Conservation (phyloP, 2,888 invertebrate species). For the Odontomyia ornata region DNA sequence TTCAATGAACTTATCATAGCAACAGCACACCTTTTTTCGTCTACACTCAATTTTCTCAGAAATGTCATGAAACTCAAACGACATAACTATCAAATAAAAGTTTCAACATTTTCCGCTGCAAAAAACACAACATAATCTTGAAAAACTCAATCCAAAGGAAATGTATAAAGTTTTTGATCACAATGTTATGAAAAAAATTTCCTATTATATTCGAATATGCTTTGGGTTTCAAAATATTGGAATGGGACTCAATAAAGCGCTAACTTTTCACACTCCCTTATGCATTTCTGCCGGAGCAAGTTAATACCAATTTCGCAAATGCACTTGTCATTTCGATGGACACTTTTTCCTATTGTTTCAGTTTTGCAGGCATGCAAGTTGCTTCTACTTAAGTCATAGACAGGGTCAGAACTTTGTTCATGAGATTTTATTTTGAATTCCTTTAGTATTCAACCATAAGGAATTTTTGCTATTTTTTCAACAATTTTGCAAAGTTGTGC, state of each 20-base stretch:
- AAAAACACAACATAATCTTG: slow-evolving; percentile 11
- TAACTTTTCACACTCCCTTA: slow-evolving; percentile 12
- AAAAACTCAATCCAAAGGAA: slow-evolving; percentile 19
- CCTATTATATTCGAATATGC: not conserved
- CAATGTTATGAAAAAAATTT: slow-evolving; percentile 12
- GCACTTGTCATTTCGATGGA: not conserved
- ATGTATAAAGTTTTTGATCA: slow-evolving; percentile 36
- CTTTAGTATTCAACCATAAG: too few relatives aligned
- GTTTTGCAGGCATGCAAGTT: not conserved
- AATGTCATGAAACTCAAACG: too few relatives aligned
- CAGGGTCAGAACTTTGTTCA: too few relatives aligned
- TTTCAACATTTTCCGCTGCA: not conserved
- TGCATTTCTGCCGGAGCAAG: not conserved
- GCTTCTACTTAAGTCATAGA: too few relatives aligned
- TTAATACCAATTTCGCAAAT: slow-evolving; percentile 15
- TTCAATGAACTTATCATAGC: too few relatives aligned
- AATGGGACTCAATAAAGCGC: not conserved
- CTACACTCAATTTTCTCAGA: too few relatives aligned
- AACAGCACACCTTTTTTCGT: too few relatives aligned
- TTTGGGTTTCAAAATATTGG: not conserved
- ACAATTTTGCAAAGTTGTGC: not conserved
- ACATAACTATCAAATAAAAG: too few relatives aligned
- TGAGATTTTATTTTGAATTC: too few relatives aligned
- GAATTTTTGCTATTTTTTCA: not conserved
- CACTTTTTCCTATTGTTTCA: not conserved